Evolutionary conservation across 2,888 invertebrate species (phyloP).

Genomic region (Agonopterix heracliana): DNA sequence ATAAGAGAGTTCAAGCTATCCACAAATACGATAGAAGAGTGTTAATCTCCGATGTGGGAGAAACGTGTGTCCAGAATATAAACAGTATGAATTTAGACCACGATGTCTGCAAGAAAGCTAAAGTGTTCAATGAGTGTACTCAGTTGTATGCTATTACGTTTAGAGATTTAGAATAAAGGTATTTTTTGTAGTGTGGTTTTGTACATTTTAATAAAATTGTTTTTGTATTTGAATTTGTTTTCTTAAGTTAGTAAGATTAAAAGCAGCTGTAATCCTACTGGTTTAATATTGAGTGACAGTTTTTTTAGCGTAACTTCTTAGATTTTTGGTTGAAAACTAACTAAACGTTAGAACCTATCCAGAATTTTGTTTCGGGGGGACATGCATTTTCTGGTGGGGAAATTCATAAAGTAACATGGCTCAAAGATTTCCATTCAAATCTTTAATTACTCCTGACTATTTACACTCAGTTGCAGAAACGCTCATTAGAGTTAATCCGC

Average conservation of each 20-base stretch:
- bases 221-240: background rate
- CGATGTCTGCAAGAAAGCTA: conserved; percentile 66
- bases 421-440: too few species aligned
- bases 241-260: background rate
- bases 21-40: conserved; percentile 65
- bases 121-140: conserved; percentile 67
- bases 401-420: too few species aligned
- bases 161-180: conserved; percentile 10
- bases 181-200: conserved; percentile 6
- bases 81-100: conserved; percentile 65
- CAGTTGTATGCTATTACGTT: conserved; percentile 62
- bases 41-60: conserved; percentile 65
- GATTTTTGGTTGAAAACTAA: too few species aligned
- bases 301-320: too few species aligned
- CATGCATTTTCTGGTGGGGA: too few species aligned
- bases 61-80: conserved; percentile 64
- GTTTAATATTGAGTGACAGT: too few species aligned
- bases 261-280: too few species aligned
- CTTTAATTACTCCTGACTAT: too few species aligned
- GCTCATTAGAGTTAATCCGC: too few species aligned
- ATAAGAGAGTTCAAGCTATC: conserved; percentile 59
- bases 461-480: too few species aligned
- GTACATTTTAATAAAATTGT: conserved; percentile 5
- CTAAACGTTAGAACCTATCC: too few species aligned
- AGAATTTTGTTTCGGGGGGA: too few species aligned